Evolutionary conservation across 1,140 invertebrate genomes (phyloP).

Genomic region (Pectinophora gossypiella): DNA sequence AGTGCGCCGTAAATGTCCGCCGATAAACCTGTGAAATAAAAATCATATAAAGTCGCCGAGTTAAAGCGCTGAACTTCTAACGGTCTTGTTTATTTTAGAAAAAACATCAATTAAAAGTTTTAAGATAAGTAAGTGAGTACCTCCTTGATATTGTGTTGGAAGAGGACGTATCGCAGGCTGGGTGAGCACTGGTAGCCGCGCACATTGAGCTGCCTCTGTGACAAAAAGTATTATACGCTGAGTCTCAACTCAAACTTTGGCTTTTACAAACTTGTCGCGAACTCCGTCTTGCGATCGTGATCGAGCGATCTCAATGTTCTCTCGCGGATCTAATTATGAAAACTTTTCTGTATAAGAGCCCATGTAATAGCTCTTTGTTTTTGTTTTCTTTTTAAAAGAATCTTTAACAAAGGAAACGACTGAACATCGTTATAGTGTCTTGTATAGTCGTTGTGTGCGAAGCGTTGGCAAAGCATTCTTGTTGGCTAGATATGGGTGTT

Average conservation of each 20-base stretch:
- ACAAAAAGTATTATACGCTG: conserved; percentile 18
- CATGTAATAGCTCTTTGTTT: too few relatives aligned
- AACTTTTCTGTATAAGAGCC: background rate
- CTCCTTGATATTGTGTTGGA: conserved; percentile 90
- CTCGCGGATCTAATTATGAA: background rate
- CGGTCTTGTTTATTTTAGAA: conserved; percentile 19
- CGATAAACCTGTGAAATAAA: conserved; percentile 81
- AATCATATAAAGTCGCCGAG: conserved; percentile 7
- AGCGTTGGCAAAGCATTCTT: background rate
- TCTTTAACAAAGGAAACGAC: background rate
- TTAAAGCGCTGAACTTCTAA: conserved; percentile 14
- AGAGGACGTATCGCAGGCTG: conserved; percentile 88
- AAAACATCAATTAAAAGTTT: conserved; percentile 33
- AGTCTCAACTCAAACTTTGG: background rate
- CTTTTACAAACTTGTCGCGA: background rate
- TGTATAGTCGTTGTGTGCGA: background rate
- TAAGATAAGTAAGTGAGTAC: conserved; percentile 59
- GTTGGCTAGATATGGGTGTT: background rate
- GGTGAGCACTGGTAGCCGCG: conserved; percentile 87
- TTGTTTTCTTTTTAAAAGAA: background rate
- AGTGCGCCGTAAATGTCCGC: conserved; percentile 87
- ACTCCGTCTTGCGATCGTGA: background rate
- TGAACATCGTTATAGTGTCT: background rate
- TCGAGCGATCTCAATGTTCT: background rate
- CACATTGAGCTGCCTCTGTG: conserved; percentile 88